These are phyloP conservation scores for Tangara arthus DNA, from an alignment of 2,797 vertebrate genomes.

Conservation along the genomic window DNA sequence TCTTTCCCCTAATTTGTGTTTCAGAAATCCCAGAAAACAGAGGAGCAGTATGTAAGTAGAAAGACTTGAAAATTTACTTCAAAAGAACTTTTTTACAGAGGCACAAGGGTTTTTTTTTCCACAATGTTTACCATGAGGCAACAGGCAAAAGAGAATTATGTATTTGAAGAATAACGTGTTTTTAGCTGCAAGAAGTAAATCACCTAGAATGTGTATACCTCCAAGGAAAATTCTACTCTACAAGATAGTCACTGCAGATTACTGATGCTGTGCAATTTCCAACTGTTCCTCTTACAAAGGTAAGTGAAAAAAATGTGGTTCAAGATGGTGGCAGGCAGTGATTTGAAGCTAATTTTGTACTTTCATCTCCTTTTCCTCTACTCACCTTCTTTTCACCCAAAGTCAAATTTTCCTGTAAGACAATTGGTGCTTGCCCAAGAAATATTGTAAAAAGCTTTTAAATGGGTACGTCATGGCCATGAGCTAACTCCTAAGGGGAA, in stretches of 20 bases:
- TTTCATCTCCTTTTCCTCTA: background rate
- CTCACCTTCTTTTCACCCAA: background rate
- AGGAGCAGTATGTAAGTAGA: background rate
- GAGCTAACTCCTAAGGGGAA: background rate
- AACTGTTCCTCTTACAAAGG: background rate
- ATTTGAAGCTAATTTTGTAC: background rate
- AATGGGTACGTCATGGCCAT: background rate
- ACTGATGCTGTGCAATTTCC: background rate
- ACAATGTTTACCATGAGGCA: background rate
- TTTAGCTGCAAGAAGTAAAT: background rate
- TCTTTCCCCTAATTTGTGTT: background rate
- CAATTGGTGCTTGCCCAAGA: background rate
- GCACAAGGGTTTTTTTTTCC: accelerated
- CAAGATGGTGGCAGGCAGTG: background rate
- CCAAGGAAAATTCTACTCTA: background rate
- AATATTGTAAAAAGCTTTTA: background rate
- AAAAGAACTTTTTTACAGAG: background rate
- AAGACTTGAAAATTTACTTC: background rate
- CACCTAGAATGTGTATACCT: background rate
- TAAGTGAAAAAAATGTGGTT: background rate
- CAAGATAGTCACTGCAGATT: background rate
- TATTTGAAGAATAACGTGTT: background rate
- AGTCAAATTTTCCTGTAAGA: background rate
- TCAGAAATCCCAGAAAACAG: background rate
- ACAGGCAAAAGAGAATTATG: background rate